Evolutionary conservation across 2,888 invertebrate species (phyloP), one percentile per base, ranked within the genome.

Genomic region (Rhyacophila evoluta): DNA sequence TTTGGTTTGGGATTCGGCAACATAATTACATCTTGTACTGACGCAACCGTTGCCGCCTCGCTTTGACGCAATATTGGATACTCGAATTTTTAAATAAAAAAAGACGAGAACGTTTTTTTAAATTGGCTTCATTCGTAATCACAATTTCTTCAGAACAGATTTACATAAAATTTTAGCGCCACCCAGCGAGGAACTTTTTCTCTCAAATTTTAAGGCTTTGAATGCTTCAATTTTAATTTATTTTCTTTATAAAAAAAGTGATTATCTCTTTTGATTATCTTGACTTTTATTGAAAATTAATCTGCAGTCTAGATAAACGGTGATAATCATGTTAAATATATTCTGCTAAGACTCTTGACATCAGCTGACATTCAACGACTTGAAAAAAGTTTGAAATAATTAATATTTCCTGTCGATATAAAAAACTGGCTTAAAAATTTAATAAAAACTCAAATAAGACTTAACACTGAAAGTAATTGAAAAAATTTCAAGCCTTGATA

Each of bases 81-180:
- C 74, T 80, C 75, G 36, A 73, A 78, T 72, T 75, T 80, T 80
- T 80, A 80, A 80, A 80, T 78, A 80, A 78, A 78, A 33, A 80
- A 80, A 80, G 75, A 80, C 67, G 78, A 75, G 78, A 78, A 72
- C 78, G 78, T 72, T 78, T 80, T 69, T 80, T 75, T 69, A 80
- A 80, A 80, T 80, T 78, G 80, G 78, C 78, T 80, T 80, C 78
- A 75, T 80, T 80, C 78, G 73, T 78, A 80, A 80, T 80, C 80
- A 80, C 72, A 80, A 80, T 78, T 80, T 41, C 76, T 38, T 73
- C 78, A 41, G 75, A 67, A 27, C 36, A 71, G 76, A 81, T 81
- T 81, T 79, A 76, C 79, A 76, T 79, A 76, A 79, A 79, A 75
- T 76, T 74, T 74, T 74, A 29, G 15, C 36, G 33, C 15, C 28